phyloP scores from a whole-genome alignment of 2,888 invertebrate genomes.

The Nephrotoma appendiculata region DNA sequence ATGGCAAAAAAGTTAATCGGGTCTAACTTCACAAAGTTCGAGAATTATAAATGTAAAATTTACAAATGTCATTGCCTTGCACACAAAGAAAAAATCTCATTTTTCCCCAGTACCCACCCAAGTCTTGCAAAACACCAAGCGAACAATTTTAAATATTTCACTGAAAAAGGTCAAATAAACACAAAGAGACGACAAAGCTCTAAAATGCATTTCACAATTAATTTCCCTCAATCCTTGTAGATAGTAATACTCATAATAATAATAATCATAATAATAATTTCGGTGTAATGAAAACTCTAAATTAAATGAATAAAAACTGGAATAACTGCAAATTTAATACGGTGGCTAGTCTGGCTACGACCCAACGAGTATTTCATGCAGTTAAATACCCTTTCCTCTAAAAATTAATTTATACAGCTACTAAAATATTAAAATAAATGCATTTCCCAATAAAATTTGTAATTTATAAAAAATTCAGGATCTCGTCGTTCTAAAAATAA shows the following conservation, averaged over 20 bases:
- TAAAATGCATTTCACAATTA: not conserved
- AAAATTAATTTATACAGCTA: not conserved
- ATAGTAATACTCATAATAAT: not conserved
- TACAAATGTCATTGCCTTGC: too few species aligned
- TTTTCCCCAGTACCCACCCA: too few species aligned
- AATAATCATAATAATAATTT: not conserved
- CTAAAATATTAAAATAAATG: not conserved
- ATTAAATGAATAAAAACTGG: not conserved
- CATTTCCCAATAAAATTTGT: not conserved
- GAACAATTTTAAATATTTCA: not conserved
- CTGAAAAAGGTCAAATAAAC: not conserved
- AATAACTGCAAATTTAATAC: not conserved
- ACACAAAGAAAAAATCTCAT: too few species aligned
- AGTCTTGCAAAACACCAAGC: too few species aligned
- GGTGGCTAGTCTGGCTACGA: not conserved
- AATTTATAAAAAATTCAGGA: not conserved
- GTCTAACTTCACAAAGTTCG: too few species aligned
- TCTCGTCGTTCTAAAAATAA: not conserved
- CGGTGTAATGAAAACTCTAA: not conserved
- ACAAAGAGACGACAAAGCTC: not conserved
- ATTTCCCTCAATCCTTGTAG: not conserved
- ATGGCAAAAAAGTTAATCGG: too few species aligned
- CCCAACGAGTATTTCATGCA: not conserved
- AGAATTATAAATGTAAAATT: too few species aligned
- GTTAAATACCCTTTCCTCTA: not conserved